phyloP scores from a whole-genome alignment of 30 jellyfish, hydroid and myxozoan genomes.

The Hydra vulgaris region DNA sequence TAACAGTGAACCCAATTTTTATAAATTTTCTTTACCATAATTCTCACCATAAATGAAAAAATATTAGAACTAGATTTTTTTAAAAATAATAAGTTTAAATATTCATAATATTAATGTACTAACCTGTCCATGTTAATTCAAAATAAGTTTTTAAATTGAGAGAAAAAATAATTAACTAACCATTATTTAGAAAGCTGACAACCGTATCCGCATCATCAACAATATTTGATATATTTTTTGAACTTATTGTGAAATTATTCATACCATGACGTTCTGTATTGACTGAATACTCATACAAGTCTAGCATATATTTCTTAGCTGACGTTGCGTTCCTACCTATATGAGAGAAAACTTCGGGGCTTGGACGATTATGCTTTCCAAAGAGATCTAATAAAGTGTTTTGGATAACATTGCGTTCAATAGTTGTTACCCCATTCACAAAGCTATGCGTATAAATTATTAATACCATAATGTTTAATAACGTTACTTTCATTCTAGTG shows the following conservation, averaged over 20 bases:
- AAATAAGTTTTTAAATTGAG: too few species aligned
- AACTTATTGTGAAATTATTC: slow-evolving; percentile 8
- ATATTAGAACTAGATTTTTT: too few species aligned
- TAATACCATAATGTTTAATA: background rate
- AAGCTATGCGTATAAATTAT: too few species aligned
- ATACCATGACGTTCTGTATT: slow-evolving; percentile 27
- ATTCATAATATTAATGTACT: too few species aligned
- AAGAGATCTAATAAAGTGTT: slow-evolving; percentile 52
- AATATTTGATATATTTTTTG: slow-evolving; percentile 2
- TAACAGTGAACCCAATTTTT: too few species aligned
- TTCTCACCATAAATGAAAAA: too few species aligned
- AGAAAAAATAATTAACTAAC: slow-evolving; percentile 31
- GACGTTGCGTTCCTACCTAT: slow-evolving; percentile 55
- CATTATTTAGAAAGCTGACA: slow-evolving; percentile 83
- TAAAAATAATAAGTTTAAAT: too few species aligned
- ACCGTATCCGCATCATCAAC: slow-evolving; percentile 73
- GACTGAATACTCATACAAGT: slow-evolving; percentile 58
- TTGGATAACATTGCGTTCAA: slow-evolving; percentile 30
- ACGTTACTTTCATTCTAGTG: background rate
- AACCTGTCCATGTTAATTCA: too few species aligned
- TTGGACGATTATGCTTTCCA: slow-evolving; percentile 76
- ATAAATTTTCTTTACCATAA: too few species aligned
- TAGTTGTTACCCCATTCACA: background rate
- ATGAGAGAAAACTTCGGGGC: slow-evolving; percentile 51
- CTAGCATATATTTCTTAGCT: slow-evolving; percentile 81